These are phyloP conservation scores for Siderastrea siderea DNA, from an alignment of 92 coral and sea anemone species.

Conservation along the genomic window DNA sequence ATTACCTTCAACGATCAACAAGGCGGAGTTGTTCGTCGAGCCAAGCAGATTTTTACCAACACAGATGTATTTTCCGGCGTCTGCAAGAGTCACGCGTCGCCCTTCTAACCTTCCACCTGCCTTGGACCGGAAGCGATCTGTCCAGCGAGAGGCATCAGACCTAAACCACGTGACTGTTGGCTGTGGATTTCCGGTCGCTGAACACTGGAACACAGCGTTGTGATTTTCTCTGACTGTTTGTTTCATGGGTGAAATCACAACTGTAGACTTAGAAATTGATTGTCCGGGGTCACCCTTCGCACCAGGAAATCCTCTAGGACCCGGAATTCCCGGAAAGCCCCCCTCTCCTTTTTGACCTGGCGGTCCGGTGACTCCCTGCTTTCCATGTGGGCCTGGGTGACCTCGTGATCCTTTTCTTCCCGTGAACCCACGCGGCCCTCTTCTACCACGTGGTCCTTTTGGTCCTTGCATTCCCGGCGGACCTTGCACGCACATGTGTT, in stretches of 20 bases:
- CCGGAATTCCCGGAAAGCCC: conserved; percentile 5
- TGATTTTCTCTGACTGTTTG: conserved; percentile 41
- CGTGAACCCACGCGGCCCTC: conserved; percentile 32
- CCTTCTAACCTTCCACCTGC: conserved; percentile 18
- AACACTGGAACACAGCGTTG: conserved; percentile 36
- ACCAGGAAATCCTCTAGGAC: conserved; percentile 36
- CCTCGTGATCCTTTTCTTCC: conserved; percentile 49
- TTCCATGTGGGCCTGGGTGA: conserved; percentile 22
- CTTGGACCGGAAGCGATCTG: neutral
- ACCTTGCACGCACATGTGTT: conserved; percentile 38
- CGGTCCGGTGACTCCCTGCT: conserved; percentile 22
- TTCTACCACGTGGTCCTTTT: conserved; percentile 37
- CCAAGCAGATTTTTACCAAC: conserved; percentile 25
- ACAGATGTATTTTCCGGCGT: conserved; percentile 43
- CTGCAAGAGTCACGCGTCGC: conserved; percentile 27
- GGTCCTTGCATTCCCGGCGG: conserved; percentile 52
- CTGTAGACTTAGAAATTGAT: conserved; percentile 17
- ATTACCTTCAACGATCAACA: conserved; percentile 28
- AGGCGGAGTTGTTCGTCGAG: conserved; percentile 7
- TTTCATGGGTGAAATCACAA: conserved; percentile 6
- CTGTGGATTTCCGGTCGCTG: conserved; percentile 36
- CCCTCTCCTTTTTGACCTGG: conserved; percentile 11
- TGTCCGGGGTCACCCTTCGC: conserved; percentile 41
- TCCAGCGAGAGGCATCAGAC: neutral
- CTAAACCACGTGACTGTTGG: conserved; percentile 22